A percentile compares a stretch with the other conserved stretches of the same genome.
Conservation (phyloP, 2,113 vertebrate species). For the Columba janthina region DNA sequence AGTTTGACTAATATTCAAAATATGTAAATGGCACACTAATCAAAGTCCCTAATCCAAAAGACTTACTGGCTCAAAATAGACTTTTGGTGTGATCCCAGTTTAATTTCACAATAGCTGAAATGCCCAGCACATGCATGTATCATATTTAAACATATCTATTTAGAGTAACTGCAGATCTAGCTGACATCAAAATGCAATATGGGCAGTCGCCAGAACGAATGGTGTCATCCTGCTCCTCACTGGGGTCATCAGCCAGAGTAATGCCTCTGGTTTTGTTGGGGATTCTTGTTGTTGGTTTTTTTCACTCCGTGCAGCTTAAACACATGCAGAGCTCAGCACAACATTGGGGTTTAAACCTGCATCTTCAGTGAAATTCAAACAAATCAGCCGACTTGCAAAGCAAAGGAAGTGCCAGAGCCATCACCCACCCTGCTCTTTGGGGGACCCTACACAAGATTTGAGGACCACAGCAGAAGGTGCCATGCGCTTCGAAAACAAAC, state of each 20-base stretch:
- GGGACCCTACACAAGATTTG: neutral
- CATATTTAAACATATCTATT: neutral
- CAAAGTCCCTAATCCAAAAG: slow-evolving; percentile 6
- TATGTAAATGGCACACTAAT: neutral
- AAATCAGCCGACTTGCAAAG: neutral
- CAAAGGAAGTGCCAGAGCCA: neutral
- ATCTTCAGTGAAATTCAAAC: neutral
- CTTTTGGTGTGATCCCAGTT: neutral
- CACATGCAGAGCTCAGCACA: neutral
- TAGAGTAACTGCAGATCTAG: neutral
- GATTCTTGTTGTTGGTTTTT: neutral
- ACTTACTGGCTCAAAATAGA: neutral
- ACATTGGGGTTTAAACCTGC: neutral
- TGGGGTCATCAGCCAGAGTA: neutral
- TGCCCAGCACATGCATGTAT: neutral
- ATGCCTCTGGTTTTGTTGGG: neutral
- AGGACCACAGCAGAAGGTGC: neutral
- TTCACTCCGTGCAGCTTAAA: neutral
- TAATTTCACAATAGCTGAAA: neutral
- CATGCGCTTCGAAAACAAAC: neutral
- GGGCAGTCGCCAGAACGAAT: neutral
- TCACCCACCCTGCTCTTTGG: neutral
- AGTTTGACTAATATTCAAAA: neutral
- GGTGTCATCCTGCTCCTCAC: neutral
- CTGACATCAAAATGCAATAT: neutral